A percentile compares a stretch with the other conserved stretches of the same genome.
Evolutionary conservation across 2,113 vertebrate species (phyloP).

Genomic region (Crocuta crocuta): DNA sequence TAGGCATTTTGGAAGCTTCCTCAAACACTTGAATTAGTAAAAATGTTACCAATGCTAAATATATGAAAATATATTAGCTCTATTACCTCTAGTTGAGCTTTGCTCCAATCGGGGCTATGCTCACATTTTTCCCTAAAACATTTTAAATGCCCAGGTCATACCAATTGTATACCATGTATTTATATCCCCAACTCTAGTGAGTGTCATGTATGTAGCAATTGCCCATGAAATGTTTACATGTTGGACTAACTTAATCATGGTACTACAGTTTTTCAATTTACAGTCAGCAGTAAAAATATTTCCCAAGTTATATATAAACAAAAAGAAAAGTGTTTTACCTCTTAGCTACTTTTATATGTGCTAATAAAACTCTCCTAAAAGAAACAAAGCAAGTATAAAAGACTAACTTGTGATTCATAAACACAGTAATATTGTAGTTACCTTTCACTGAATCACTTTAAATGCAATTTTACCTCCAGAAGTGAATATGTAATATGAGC

Average conservation of each 20-base stretch:
- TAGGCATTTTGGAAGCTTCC: slow-evolving; percentile 44
- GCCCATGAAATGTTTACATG: neutral
- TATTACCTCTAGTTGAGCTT: neutral
- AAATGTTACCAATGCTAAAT: slow-evolving; percentile 13
- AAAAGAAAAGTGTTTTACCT: slow-evolving; percentile 71
- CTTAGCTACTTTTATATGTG: slow-evolving; percentile 71
- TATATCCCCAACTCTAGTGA: neutral
- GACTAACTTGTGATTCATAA: slow-evolving; percentile 63
- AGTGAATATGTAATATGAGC: neutral
- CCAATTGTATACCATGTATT: slow-evolving; percentile 39
- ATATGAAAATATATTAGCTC: neutral
- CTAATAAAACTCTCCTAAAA: slow-evolving; percentile 74
- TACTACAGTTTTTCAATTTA: slow-evolving; percentile 66
- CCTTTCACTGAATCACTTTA: slow-evolving; percentile 15
- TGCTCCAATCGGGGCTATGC: neutral
- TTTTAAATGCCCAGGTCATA: neutral
- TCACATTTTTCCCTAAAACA: neutral
- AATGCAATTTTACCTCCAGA: slow-evolving; percentile 37
- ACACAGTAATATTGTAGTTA: slow-evolving; percentile 22
- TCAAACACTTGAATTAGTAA: slow-evolving; percentile 12
- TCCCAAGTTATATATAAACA: slow-evolving; percentile 74
- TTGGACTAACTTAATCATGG: slow-evolving; percentile 58
- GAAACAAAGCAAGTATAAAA: slow-evolving; percentile 77
- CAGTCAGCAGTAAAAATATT: slow-evolving; percentile 52
- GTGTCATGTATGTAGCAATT: neutral